These are phyloP conservation scores for Anastrepha ludens DNA, from an alignment of 1,140 invertebrate genomes.

Conservation along the genomic window DNA sequence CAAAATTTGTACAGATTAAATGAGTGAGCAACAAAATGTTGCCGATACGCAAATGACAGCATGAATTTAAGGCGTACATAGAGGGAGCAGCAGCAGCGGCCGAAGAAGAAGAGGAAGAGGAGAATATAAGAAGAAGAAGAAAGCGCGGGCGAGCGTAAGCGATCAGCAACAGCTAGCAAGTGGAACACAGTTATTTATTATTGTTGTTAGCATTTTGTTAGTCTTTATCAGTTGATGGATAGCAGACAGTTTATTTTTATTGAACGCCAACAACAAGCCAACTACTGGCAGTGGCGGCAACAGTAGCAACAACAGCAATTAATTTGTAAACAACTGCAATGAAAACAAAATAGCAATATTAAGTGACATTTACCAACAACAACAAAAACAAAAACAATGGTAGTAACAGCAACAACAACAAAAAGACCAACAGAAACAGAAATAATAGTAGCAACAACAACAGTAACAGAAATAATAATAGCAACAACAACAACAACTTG, in stretches of 20 bases:
- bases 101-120: not conserved
- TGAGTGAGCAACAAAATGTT: slow-evolving; percentile 16
- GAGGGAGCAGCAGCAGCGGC: not conserved
- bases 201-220: not conserved
- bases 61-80: not conserved
- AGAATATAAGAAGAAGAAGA: not conserved
- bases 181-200: not conserved
- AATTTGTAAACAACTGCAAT: slow-evolving; percentile 19
- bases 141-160: not conserved
- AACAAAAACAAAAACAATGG: not conserved
- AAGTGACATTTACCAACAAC: not conserved
- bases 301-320: not conserved
- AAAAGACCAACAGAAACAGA: too few species aligned
- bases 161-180: not conserved
- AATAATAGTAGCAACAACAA: too few species aligned
- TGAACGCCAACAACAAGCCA: not conserved
- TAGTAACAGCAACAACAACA: not conserved
- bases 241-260: not conserved
- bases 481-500: not conserved
- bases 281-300: not conserved
- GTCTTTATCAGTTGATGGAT: not conserved
- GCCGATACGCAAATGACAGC: slow-evolving; percentile 7
- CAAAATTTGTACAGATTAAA: not conserved
- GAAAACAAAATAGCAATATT: not conserved
- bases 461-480: too few species aligned